These are phyloP conservation scores for Drosophila mulleri DNA, from an alignment of 2,888 invertebrate genomes.

Conservation along the genomic window DNA sequence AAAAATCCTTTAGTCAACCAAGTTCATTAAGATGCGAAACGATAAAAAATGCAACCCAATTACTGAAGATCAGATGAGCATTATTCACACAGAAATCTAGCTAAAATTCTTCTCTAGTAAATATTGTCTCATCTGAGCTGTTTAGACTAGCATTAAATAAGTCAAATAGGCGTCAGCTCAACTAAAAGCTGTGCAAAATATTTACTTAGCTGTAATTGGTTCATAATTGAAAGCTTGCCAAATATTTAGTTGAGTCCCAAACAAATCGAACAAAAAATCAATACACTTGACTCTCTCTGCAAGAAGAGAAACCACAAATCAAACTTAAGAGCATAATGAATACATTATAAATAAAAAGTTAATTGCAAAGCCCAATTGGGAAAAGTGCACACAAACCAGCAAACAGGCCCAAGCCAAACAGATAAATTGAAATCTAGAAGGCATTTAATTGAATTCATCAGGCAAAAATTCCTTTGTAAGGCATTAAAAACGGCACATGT, in stretches of 20 bases:
- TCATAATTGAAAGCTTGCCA: slow-evolving; percentile 57
- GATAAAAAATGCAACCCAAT: not conserved
- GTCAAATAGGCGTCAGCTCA: slow-evolving; percentile 28
- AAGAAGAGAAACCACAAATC: slow-evolving; percentile 19
- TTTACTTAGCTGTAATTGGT: slow-evolving; percentile 63
- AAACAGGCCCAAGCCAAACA: slow-evolving; percentile 18
- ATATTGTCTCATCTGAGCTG: slow-evolving; percentile 24
- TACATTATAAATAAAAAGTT: slow-evolving; percentile 14
- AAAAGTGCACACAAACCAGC: slow-evolving; percentile 17
- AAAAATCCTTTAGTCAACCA: slow-evolving; percentile 21
- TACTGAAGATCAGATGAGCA: not conserved
- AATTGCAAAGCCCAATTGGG: slow-evolving; percentile 39
- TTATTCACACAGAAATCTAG: not conserved
- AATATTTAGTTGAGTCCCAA: slow-evolving; percentile 38
- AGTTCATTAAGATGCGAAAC: slow-evolving; percentile 40
- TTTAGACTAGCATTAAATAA: slow-evolving; percentile 58
- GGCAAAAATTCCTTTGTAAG: slow-evolving; percentile 57
- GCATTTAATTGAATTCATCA: slow-evolving; percentile 52
- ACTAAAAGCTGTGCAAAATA: slow-evolving; percentile 68
- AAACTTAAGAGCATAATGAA: slow-evolving; percentile 1
- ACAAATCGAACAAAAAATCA: slow-evolving; percentile 3
- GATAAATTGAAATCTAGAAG: slow-evolving; percentile 23
- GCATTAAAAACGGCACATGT: slow-evolving; percentile 36
- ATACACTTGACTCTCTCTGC: slow-evolving; percentile 13
- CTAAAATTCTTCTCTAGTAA: slow-evolving; percentile 13